Conservation (phyloP, 2,797 vertebrate genomes). For the Anabas testudineus region DNA sequence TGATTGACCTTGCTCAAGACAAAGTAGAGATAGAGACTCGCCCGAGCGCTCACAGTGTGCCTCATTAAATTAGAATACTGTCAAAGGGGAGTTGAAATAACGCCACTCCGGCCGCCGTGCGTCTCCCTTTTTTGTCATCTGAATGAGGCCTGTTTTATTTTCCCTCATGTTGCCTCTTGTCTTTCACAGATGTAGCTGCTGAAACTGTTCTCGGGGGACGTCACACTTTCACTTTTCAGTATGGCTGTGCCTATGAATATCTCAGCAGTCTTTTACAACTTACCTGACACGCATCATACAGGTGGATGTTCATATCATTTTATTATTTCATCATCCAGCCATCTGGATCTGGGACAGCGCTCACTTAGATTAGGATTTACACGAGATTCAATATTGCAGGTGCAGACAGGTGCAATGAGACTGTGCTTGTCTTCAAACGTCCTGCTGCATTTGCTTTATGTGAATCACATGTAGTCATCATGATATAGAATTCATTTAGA, state of each 20-base stretch:
- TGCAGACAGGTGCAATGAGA: slow-evolving; percentile 17
- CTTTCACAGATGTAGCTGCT: slow-evolving; percentile 57
- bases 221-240: slow-evolving; percentile 32
- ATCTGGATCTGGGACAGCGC: slow-evolving; percentile 42
- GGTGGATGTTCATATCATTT: slow-evolving; percentile 44
- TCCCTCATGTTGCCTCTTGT: slow-evolving; percentile 40
- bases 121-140: slow-evolving; percentile 68
- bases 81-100: slow-evolving; percentile 76
- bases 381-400: slow-evolving; percentile 25
- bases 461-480: not conserved
- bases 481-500: slow-evolving; percentile 16
- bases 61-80: slow-evolving; percentile 78
- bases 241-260: slow-evolving; percentile 41
- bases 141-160: slow-evolving; percentile 59
- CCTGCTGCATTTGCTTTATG: not conserved
- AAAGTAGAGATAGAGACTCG: slow-evolving; percentile 67
- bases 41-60: slow-evolving; percentile 59
- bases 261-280: slow-evolving; percentile 42
- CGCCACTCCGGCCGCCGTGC: slow-evolving; percentile 63
- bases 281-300: slow-evolving; percentile 38
- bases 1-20: slow-evolving; percentile 78
- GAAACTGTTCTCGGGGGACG: slow-evolving; percentile 46
- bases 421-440: not conserved
- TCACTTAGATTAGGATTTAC: slow-evolving; percentile 48
- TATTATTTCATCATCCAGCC: slow-evolving; percentile 53